phyloP scores from a whole-genome alignment of 2,888 invertebrate species.

The Ditula angustiorana region DNA sequence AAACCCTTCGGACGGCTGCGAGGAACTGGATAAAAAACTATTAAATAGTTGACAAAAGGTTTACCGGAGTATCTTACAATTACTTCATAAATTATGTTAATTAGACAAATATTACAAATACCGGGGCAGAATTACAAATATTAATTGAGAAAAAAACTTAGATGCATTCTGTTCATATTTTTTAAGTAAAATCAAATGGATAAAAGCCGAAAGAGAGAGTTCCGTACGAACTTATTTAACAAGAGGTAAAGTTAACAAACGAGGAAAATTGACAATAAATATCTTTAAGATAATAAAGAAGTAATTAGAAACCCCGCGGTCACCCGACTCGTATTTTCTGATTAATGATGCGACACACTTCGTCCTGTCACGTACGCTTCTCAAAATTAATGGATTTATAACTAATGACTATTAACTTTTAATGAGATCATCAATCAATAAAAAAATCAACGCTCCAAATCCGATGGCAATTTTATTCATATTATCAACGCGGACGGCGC shows the following conservation, averaged over 20 bases:
- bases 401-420: slow-evolving; percentile 55
- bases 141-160: too few species aligned
- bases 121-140: too few species aligned
- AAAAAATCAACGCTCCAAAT: slow-evolving; percentile 65
- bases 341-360: slow-evolving; percentile 70
- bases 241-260: slow-evolving; percentile 38
- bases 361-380: slow-evolving; percentile 72
- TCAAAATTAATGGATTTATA: slow-evolving; percentile 47
- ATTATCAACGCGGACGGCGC: slow-evolving; percentile 50
- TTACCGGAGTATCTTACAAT: too few species aligned
- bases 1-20: too few species aligned
- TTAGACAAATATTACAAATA: too few species aligned
- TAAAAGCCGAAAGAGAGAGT: background rate
- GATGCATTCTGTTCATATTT: too few species aligned
- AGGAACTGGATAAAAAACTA: too few species aligned
- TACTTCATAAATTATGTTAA: too few species aligned
- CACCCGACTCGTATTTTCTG: slow-evolving; percentile 50
- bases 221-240: background rate
- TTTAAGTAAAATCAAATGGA: too few species aligned
- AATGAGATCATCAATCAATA: slow-evolving; percentile 66
- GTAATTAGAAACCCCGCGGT: slow-evolving; percentile 60
- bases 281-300: slow-evolving; percentile 58
- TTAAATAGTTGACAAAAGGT: too few species aligned
- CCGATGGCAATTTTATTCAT: slow-evolving; percentile 58
- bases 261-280: slow-evolving; percentile 68